Conservation (phyloP, 2,113 vertebrate species). For the Oenanthe oenanthe region DNA sequence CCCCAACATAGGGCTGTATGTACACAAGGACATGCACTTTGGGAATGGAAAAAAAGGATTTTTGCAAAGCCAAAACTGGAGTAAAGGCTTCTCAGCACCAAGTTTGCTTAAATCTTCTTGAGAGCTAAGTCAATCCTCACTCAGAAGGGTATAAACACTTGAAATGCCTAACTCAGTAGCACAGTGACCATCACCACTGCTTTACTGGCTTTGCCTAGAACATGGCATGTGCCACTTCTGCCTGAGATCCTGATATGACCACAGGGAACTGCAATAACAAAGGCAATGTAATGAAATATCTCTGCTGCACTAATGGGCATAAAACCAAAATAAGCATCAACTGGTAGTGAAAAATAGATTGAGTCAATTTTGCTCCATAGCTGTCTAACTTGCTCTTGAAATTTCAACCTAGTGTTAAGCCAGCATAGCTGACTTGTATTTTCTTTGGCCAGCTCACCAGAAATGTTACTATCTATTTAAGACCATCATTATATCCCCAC, state of each 20-base stretch:
- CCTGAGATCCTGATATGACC: neutral
- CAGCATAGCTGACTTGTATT: neutral
- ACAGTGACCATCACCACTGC: neutral
- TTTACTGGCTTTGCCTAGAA: neutral
- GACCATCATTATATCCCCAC: neutral
- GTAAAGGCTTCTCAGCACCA: neutral
- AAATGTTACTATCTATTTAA: neutral
- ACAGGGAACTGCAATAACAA: neutral
- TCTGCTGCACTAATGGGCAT: accelerated
- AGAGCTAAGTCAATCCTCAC: neutral
- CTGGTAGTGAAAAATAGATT: neutral
- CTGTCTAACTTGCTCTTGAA: neutral
- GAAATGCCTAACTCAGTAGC: neutral
- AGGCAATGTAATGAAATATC: neutral
- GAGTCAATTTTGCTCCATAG: neutral
- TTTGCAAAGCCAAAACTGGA: neutral
- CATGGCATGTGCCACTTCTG: neutral
- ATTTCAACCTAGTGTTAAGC: neutral
- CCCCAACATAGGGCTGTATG: accelerated
- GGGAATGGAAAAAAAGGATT: neutral
- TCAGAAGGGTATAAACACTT: neutral
- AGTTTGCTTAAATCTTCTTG: neutral
- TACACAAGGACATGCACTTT: neutral
- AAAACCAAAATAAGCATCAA: neutral
- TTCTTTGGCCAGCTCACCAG: neutral